Percentiles rank a stretch among this genome's conserved stretches.
Evolutionary conservation across 35 echinoderm and acorn worm species (phyloP).

Genomic region (Apostichopus parvimensis): DNA sequence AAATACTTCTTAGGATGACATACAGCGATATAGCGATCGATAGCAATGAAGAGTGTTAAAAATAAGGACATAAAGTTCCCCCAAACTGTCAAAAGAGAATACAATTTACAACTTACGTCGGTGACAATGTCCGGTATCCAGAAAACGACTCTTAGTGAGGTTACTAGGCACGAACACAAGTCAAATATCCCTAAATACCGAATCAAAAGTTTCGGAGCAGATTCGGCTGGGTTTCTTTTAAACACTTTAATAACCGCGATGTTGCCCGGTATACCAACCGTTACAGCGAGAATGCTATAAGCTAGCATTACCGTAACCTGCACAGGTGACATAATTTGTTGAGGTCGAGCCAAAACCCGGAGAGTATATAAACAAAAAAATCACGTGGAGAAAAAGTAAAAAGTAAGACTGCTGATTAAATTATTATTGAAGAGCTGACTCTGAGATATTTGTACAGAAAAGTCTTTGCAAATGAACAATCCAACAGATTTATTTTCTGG

Average conservation of each 20-base stretch:
- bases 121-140: background rate
- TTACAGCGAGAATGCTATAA: background rate
- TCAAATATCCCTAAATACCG: constrained; percentile 4
- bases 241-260: constrained; percentile 5
- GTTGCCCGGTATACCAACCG: constrained; percentile 24
- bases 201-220: constrained; percentile 8
- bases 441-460: too few relatives aligned
- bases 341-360: too few relatives aligned
- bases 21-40: constrained; percentile 14
- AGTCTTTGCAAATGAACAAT: too few relatives aligned
- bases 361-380: too few relatives aligned
- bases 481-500: too few relatives aligned
- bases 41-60: background rate
- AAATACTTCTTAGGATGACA: background rate
- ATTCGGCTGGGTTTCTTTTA: background rate
- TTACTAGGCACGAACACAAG: background rate
- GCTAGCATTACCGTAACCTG: too few relatives aligned
- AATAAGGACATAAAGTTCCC: constrained; percentile 21
- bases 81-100: background rate
- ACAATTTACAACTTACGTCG: background rate
- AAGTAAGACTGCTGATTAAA: too few relatives aligned
- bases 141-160: background rate
- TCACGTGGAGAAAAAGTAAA: too few relatives aligned
- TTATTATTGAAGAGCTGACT: too few relatives aligned
- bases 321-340: too few relatives aligned